Evolutionary conservation across 2,888 invertebrate species (phyloP), one percentile per base, ranked within the genome.

Genomic region (Icerya purchasi): DNA sequence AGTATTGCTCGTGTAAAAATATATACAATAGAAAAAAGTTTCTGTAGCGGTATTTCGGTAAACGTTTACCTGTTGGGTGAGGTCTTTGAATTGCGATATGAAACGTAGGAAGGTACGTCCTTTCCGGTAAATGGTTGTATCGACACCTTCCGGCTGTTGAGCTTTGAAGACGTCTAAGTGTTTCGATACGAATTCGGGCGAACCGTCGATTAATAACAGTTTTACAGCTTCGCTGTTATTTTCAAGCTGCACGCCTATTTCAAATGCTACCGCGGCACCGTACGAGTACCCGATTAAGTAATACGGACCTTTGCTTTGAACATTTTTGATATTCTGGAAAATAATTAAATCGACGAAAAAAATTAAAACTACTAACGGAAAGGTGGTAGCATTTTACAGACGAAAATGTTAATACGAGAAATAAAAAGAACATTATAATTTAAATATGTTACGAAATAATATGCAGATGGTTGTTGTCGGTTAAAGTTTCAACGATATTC

Each of bases 251-350:
- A 85, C 74, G 23, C 88, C 88, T 83, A 97, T 94, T 75, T 96
- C 96, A 71, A 92, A 89, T 20, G 92, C 93, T 49, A 97, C 85
- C 66, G 86, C 82, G 52, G 91, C 89, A 63, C 98, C 97, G 72
- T 89, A 96, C 0, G 96, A 97, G 74, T 98, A 97, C 1, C 96
- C 97, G 53, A 87, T 81, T 64, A 98, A 74, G 57, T 82, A 80
- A 76, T 90, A 94, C 2, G 94, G 92, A 63, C 91, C 88, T 61
- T 75, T 72, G 8, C 82, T 79, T 73, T 91, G 90, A 54, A 85
- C 74, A 58, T 77, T 76, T 69, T 81, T 82, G 68, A 94, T 79
- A 71, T 85, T 79, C 70, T 77, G 66, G n/a, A 53, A 22, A 14
- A 51, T 2, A 19, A n/a, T n/a, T n/a, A n/a, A n/a, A n/a, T n/a